A percentile compares a stretch with the other conserved stretches of the same genome.
Conservation (phyloP, 2,113 vertebrate genomes). For the Okapia johnstoni region DNA sequence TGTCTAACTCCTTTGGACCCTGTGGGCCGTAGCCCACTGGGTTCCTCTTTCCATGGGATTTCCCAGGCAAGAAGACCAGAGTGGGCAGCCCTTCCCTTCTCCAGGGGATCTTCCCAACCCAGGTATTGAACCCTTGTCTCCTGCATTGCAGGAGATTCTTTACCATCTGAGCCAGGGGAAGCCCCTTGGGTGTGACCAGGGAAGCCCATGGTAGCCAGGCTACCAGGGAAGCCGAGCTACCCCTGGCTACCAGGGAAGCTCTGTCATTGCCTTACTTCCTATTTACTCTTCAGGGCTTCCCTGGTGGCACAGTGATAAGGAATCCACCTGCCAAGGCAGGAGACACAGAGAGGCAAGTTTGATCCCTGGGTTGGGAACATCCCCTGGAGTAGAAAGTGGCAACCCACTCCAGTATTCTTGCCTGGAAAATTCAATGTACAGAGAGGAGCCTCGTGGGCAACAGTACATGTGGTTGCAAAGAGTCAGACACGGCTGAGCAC, state of each 20-base stretch:
- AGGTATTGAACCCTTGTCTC: neutral
- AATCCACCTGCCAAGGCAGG: neutral
- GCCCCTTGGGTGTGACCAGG: neutral
- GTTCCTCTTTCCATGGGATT: neutral
- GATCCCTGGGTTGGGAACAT: neutral
- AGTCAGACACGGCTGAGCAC: neutral
- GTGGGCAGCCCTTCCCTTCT: neutral
- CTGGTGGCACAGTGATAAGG: neutral
- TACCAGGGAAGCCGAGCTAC: too few species aligned
- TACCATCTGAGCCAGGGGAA: neutral
- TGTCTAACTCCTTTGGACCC: neutral
- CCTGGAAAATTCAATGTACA: neutral
- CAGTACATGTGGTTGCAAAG: neutral
- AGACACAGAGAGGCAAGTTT: neutral
- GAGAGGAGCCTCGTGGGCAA: neutral
- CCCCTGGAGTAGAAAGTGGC: neutral
- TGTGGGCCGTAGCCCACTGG: neutral
- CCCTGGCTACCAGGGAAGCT: neutral
- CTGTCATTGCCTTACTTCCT: neutral
- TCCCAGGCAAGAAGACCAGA: neutral
- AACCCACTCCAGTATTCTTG: neutral
- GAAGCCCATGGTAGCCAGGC: neutral
- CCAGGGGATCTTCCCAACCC: neutral
- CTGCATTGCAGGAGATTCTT: neutral
- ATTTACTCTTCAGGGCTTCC: neutral